Percentiles rank a stretch among this genome's conserved stretches.
Conservation (phyloP, 2,888 invertebrate species). For the Sminthurides aquaticus region DNA sequence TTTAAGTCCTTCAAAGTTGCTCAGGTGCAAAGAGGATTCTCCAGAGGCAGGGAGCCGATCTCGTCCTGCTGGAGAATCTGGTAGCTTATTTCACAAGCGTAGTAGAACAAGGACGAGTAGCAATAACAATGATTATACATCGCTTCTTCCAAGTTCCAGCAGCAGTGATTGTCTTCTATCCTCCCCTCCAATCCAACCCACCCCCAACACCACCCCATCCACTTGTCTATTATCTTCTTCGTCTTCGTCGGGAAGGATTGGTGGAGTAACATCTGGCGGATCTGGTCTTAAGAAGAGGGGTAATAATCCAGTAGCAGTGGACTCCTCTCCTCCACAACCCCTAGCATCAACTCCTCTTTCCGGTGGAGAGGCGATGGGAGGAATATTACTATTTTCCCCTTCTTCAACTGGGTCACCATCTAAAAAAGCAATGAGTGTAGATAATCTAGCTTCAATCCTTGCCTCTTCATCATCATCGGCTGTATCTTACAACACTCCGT, state of each 20-base stretch:
- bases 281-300: too few relatives aligned
- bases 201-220: too few relatives aligned
- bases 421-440: constrained; percentile 63
- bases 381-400: not conserved
- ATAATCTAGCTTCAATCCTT: constrained; percentile 55
- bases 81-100: not conserved
- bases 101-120: not conserved
- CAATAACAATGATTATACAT: not conserved
- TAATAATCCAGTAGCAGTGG: not conserved
- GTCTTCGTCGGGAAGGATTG: not conserved
- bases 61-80: not conserved
- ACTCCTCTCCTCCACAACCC: not conserved
- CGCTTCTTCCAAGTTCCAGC: too few relatives aligned
- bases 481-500: not conserved
- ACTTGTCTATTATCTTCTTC: too few relatives aligned
- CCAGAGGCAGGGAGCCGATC: not conserved
- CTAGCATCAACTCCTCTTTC: too few relatives aligned
- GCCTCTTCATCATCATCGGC: constrained; percentile 22
- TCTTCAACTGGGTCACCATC: constrained; percentile 47
- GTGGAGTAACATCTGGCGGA: not conserved
- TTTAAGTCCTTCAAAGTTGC: constrained; percentile 23
- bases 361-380: too few relatives aligned
- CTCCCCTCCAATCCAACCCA: too few relatives aligned
- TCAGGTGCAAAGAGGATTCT: not conserved
- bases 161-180: too few relatives aligned